Conservation (phyloP, 2,113 vertebrate genomes). For the Falcunculus frontatus region DNA sequence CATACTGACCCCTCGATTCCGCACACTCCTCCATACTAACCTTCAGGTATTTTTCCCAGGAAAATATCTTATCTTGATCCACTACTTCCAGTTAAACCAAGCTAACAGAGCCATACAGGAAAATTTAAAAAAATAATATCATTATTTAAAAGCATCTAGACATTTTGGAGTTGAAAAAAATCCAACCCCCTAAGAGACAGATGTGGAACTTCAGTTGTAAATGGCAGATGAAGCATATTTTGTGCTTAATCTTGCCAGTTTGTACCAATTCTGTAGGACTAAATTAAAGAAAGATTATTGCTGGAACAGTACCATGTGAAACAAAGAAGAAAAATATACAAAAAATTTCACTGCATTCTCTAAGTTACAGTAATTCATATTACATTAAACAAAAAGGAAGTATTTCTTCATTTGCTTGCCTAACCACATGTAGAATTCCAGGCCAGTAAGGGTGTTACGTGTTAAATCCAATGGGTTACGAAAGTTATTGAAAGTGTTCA, state of each 20-base stretch:
- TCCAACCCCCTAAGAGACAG: neutral
- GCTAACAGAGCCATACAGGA: neutral
- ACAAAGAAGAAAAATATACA: neutral
- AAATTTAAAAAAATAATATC: accelerated
- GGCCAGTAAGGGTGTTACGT: neutral
- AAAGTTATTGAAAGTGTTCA: neutral
- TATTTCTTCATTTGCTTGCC: neutral
- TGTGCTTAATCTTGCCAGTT: neutral
- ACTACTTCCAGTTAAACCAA: neutral
- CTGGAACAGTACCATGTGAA: neutral
- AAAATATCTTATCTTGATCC: neutral
- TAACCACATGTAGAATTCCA: neutral
- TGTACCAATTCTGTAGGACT: neutral
- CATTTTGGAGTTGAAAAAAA: neutral
- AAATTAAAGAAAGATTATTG: neutral
- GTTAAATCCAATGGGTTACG: neutral
- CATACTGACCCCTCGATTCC: neutral
- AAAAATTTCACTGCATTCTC: neutral
- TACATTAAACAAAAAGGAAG: neutral
- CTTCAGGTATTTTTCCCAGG: neutral
- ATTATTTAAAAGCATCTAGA: neutral
- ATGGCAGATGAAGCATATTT: neutral
- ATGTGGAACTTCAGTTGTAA: neutral
- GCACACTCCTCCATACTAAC: neutral
- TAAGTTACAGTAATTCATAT: neutral